Evolutionary conservation across 2,888 invertebrate species (phyloP).

Genomic region (Ochropacha duplaris): DNA sequence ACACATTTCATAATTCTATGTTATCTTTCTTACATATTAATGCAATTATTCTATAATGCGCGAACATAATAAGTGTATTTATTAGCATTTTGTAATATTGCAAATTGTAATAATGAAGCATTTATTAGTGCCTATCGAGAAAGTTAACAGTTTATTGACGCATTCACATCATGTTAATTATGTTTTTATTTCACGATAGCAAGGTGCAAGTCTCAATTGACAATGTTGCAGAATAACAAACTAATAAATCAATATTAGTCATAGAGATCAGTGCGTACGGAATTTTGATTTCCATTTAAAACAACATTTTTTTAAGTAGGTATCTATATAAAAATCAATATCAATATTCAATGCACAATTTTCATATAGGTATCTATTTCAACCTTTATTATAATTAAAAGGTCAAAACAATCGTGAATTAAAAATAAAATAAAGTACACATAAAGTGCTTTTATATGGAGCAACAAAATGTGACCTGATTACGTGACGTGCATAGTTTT

Average conservation of each 20-base stretch:
- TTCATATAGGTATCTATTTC: too few relatives aligned
- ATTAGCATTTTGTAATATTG: not conserved
- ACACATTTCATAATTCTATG: not conserved
- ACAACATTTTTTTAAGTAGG: too few relatives aligned
- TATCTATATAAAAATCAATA: too few relatives aligned
- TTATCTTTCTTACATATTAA: not conserved
- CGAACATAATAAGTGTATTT: not conserved
- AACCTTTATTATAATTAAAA: too few relatives aligned
- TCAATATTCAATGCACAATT: too few relatives aligned
- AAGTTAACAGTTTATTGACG: not conserved
- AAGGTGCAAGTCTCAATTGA: not conserved
- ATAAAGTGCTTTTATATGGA: too few relatives aligned
- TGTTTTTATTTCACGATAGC: slow-evolving; percentile 3
- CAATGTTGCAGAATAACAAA: slow-evolving; percentile 8
- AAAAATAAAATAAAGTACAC: too few relatives aligned
- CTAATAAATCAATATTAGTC: slow-evolving; percentile 6
- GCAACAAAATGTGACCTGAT: too few relatives aligned
- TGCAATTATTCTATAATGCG: too few relatives aligned
- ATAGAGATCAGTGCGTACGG: not conserved
- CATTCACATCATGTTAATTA: not conserved
- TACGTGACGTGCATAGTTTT: too few relatives aligned
- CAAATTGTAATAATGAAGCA: not conserved
- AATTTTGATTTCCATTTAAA: too few relatives aligned
- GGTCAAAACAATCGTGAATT: too few relatives aligned
- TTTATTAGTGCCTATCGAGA: not conserved